Evolutionary conservation across 1,140 invertebrate genomes (phyloP).

Genomic region (Anastrepha ludens): DNA sequence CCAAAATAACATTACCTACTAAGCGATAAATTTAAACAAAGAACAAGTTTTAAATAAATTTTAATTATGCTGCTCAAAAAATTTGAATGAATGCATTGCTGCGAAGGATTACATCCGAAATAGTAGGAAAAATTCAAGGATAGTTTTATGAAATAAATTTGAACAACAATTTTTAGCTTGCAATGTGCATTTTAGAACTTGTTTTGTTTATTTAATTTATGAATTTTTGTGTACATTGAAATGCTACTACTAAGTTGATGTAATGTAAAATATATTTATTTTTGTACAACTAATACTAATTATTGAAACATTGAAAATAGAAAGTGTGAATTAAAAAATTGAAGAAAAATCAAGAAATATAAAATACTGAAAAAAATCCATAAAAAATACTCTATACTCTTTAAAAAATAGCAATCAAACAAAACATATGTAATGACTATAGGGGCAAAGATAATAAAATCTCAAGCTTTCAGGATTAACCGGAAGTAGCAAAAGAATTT

Average conservation of each 20-base stretch:
- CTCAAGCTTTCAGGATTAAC: no score
- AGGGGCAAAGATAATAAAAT: no score
- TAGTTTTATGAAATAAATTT: neutral
- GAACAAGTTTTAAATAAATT: neutral
- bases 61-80: neutral
- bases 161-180: neutral
- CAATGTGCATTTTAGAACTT: neutral
- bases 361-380: no score
- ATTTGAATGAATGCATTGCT: neutral
- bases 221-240: neutral
- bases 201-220: neutral
- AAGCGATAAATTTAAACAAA: neutral
- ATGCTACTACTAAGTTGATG: neutral
- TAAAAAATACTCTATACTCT: no score
- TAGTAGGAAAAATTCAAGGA: neutral
- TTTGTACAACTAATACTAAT: neutral
- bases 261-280: neutral
- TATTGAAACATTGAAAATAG: no score
- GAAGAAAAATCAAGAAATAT: no score
- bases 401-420: no score
- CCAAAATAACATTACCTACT: conserved; percentile 2
- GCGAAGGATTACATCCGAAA: neutral
- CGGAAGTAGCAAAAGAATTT: no score
- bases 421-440: no score
- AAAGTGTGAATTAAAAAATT: no score